phyloP scores from a whole-genome alignment of 1,140 invertebrate genomes.

The Achatina immaculata region DNA sequence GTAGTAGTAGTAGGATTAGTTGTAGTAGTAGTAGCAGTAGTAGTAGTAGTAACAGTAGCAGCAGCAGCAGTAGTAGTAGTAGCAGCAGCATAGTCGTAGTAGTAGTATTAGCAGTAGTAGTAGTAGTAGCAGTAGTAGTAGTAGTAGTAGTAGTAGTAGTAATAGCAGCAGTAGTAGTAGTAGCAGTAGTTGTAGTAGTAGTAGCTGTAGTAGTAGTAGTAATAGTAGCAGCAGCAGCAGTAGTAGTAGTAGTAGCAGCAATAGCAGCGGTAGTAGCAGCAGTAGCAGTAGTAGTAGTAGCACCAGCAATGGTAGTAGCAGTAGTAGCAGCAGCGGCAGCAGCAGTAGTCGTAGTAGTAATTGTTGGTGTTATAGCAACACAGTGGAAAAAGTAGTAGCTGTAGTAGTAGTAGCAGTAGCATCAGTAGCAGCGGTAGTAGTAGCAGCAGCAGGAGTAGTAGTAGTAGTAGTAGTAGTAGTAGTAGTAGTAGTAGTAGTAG shows the following conservation, averaged over 20 bases:
- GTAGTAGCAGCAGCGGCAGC: constrained; percentile 7
- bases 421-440: no score
- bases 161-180: not conserved
- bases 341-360: no score
- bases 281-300: no score
- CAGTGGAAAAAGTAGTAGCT: no score
- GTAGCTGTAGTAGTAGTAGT: not conserved
- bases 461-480: no score
- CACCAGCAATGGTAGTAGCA: no score
- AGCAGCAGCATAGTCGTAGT: no score
- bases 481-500: not conserved
- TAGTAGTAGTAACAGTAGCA: constrained; percentile 3
- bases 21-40: not conserved
- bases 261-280: not conserved
- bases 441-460: no score
- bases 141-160: constrained; percentile 3
- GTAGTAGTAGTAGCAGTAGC: not conserved
- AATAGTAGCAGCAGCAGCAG: not conserved
- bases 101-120: no score
- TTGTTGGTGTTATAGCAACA: no score
- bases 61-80: not conserved
- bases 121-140: not conserved
- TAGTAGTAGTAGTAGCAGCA: constrained; percentile 4
- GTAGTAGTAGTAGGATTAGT: no score
- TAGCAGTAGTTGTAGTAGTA: not conserved